phyloP scores from a whole-genome alignment of 2,113 vertebrate genomes.

The Gyps fulvus region DNA sequence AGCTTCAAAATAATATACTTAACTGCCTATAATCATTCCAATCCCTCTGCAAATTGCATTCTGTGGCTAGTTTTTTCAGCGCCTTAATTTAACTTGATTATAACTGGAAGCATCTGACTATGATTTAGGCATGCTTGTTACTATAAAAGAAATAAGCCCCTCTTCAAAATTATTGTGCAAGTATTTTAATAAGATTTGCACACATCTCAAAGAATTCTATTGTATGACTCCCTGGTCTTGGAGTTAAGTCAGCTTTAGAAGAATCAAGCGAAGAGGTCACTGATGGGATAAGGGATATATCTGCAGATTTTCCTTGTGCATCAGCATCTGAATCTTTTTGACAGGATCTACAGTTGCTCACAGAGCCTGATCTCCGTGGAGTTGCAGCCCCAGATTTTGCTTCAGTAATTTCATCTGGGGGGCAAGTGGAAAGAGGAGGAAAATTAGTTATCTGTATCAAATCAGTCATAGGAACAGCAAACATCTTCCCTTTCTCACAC shows the following conservation, averaged over 20 bases:
- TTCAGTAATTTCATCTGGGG: conserved; percentile 87
- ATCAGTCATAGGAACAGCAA: neutral
- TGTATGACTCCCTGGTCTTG: conserved; percentile 92
- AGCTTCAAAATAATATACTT: conserved; percentile 44
- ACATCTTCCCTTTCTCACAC: neutral
- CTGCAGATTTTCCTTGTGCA: conserved; percentile 75
- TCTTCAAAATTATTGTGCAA: conserved; percentile 88
- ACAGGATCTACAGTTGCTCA: conserved; percentile 83
- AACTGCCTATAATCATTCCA: conserved; percentile 34
- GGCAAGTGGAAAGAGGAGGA: neutral
- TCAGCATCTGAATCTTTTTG: conserved; percentile 84
- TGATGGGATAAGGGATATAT: conserved; percentile 86
- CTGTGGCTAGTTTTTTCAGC: conserved; percentile 72
- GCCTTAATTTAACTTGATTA: conserved; percentile 79
- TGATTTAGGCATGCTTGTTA: conserved; percentile 92
- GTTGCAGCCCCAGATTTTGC: conserved; percentile 88
- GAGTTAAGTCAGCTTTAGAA: conserved; percentile 74
- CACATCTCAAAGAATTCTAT: conserved; percentile 98
- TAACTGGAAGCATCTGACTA: conserved; percentile 81
- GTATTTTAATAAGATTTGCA: conserved; percentile 96
- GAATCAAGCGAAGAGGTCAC: conserved; percentile 88
- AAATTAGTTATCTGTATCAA: neutral
- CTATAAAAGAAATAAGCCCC: conserved; percentile 84
- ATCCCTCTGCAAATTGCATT: conserved; percentile 70
- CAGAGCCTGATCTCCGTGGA: conserved; percentile 87